Base-by-base conservation (phyloP, 2,888 invertebrate species). In the Folsomia candida region DNA sequence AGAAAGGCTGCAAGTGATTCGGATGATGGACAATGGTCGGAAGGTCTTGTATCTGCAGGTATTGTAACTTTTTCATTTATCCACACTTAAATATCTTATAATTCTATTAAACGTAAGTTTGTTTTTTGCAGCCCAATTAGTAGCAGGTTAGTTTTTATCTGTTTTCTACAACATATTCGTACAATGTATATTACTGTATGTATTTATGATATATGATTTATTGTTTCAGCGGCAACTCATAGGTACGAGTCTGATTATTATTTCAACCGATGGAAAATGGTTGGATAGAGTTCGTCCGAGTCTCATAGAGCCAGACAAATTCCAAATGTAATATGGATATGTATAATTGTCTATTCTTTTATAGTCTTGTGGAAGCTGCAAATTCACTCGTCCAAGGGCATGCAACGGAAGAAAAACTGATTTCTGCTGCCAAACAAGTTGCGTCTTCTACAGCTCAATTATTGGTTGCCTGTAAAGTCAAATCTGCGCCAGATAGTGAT, bases 11-110 rank as follows among this genome's bases (percentile, higher is more conserved):
- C 91, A 0, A 90, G 90, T 3, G 92, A 92, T 18, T 94, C 95
- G 0, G 95, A 95, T 83, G 97, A 97, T 84, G 97, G 96, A 0
- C 97, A 97, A 83, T 97, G 97, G 97, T 97, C 97, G 0, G 96
- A 97, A 84, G 97, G 97, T 0, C 87, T 97, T 68, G 91, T 97
- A 77, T 95, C 95, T 0, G 97, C 97, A 0, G 98, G 98, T 0
- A n/a, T n/a, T n/a, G n/a, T n/a, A n/a, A n/a, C n/a, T n/a, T n/a
- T n/a, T n/a, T n/a, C n/a, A n/a, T n/a, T n/a, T n/a, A n/a, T 58
- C 9, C 22, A 11, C 22, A n/a, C n/a, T n/a, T n/a, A n/a, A n/a
- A n/a, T n/a, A n/a, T n/a, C n/a, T n/a, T n/a, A n/a, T n/a, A n/a
- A n/a, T n/a, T n/a, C n/a, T n/a, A n/a, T n/a, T n/a, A n/a, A n/a